Evolutionary conservation across 30 jellyfish, hydroid and myxozoan genomes (phyloP).

Genomic region (Pelagia noctiluca): DNA sequence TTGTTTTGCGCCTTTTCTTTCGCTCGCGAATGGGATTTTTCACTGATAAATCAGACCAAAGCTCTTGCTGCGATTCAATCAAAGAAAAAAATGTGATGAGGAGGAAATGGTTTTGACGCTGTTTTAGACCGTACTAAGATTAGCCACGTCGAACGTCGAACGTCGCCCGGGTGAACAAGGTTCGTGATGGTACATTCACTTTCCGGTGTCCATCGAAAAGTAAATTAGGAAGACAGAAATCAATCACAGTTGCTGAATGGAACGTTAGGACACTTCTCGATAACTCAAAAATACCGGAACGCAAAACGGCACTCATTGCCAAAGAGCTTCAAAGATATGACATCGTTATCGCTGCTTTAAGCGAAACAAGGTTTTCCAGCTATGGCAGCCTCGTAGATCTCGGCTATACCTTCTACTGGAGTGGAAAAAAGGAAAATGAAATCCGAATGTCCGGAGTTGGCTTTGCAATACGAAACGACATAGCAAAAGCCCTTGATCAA

Average conservation of each 20-base stretch:
- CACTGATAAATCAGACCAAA: too few species aligned
- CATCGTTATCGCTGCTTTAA: conserved; percentile 44
- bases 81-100: too few species aligned
- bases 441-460: conserved; percentile 42
- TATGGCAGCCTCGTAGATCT: conserved; percentile 13
- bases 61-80: too few species aligned
- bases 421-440: conserved; percentile 34
- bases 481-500: conserved; percentile 10
- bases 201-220: conserved; percentile 41
- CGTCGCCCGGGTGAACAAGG: conserved; percentile 57
- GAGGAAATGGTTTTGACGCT: too few species aligned
- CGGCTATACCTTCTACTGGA: conserved; percentile 62
- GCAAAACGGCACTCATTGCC: conserved; percentile 43
- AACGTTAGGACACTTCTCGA: conserved; percentile 42
- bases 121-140: too few species aligned
- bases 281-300: conserved; percentile 34
- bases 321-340: conserved; percentile 21
- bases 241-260: conserved; percentile 32
- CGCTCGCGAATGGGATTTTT: too few species aligned
- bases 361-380: conserved; percentile 28
- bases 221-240: conserved; percentile 35
- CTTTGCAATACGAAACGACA: not conserved
- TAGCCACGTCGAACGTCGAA: too few species aligned
- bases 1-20: too few species aligned
- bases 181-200: conserved; percentile 45